These are phyloP conservation scores for Streptopelia turtur DNA, from an alignment of 2,797 vertebrate species.

Conservation along the genomic window DNA sequence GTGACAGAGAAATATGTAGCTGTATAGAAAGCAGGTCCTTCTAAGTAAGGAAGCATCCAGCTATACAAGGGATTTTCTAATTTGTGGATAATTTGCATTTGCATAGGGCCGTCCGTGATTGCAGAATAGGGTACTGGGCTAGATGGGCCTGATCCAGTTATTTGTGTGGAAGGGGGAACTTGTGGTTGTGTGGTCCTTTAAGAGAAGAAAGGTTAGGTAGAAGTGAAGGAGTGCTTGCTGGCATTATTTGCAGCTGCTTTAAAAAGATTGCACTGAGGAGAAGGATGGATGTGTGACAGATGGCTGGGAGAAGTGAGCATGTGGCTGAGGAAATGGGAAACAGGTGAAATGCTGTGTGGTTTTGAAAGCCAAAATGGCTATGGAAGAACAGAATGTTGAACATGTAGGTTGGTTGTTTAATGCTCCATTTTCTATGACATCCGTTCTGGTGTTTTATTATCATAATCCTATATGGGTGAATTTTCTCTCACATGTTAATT, in stretches of 20 bases:
- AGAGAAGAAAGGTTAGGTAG: neutral
- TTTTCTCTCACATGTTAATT: neutral
- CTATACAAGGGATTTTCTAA: neutral
- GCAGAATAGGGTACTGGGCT: neutral
- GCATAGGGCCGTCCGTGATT: neutral
- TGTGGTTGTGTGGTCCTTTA: neutral
- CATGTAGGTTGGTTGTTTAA: neutral
- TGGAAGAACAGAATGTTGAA: neutral
- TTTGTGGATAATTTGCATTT: neutral
- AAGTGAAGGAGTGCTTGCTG: neutral
- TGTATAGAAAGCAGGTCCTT: neutral
- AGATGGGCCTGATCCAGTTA: neutral
- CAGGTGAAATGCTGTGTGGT: accelerated
- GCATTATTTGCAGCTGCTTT: neutral
- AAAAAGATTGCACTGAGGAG: neutral
- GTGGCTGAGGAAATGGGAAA: neutral
- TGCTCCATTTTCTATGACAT: neutral
- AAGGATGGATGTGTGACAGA: neutral
- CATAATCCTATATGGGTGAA: neutral
- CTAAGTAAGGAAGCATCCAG: neutral
- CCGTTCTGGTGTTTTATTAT: neutral
- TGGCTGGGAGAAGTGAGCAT: neutral
- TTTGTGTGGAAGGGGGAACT: neutral
- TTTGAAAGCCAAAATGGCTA: neutral
- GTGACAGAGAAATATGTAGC: neutral